Conservation (phyloP, 92 coral and sea anemone species). For the Epizoanthus rinbou region DNA sequence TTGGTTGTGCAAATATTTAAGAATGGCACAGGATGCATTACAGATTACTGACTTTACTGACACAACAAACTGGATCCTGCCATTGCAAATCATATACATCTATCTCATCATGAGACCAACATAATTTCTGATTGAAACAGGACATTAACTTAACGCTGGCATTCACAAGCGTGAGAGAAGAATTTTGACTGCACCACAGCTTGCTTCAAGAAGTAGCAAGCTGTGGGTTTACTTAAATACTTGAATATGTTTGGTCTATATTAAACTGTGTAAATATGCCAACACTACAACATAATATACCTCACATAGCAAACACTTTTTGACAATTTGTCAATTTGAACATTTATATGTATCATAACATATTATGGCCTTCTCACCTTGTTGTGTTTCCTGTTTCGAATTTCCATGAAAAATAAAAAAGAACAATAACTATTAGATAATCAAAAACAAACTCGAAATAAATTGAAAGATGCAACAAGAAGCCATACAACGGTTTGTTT, state of each 20-base stretch:
- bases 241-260: neutral
- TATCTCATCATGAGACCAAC: too few relatives aligned
- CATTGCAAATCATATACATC: too few relatives aligned
- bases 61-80: too few relatives aligned
- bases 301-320: neutral
- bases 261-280: slow-evolving; percentile 11
- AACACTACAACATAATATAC: neutral
- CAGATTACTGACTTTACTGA: too few relatives aligned
- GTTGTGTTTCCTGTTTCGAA: slow-evolving; percentile 10
- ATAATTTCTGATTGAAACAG: too few relatives aligned
- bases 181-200: too few relatives aligned
- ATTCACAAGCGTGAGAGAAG: too few relatives aligned
- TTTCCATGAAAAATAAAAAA: slow-evolving; percentile 5
- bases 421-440: slow-evolving; percentile 15
- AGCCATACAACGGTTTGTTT: slow-evolving; percentile 13
- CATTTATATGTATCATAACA: neutral
- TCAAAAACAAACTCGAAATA: neutral
- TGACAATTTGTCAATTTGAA: too few relatives aligned
- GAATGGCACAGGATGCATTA: too few relatives aligned
- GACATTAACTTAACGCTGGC: too few relatives aligned
- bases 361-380: slow-evolving; percentile 16
- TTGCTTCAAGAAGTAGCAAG: neutral
- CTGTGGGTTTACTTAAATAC: neutral
- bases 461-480: neutral
- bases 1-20: too few relatives aligned